These are phyloP conservation scores for Cebus imitator DNA, from an alignment of 2,113 vertebrate species.

Conservation along the genomic window DNA sequence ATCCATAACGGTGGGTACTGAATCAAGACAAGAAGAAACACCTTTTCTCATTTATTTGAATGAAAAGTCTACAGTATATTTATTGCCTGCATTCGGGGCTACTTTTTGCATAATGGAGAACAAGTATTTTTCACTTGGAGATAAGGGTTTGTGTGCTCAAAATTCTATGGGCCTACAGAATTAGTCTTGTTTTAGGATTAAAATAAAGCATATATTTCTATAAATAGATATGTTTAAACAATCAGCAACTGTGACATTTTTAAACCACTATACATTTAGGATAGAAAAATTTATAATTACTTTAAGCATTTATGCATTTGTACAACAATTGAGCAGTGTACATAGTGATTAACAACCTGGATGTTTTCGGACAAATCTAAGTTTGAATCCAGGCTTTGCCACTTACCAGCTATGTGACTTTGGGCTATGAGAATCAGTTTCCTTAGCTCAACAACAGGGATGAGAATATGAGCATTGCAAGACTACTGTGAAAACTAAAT, in stretches of 20 bases:
- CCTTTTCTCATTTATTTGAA: constrained; percentile 43
- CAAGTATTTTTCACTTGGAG: background rate
- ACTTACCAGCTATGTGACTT: background rate
- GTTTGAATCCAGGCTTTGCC: background rate
- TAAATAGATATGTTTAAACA: background rate
- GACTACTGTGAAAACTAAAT: background rate
- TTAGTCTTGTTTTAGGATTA: background rate
- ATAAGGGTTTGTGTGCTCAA: background rate
- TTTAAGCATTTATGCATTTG: background rate
- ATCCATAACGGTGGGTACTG: background rate
- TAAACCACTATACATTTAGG: background rate
- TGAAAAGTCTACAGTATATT: background rate
- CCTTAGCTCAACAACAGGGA: background rate
- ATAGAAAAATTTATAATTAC: background rate
- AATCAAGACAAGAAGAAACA: constrained; percentile 16
- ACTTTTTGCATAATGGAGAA: constrained; percentile 35
- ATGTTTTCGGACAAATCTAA: background rate
- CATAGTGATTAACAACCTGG: background rate
- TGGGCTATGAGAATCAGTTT: background rate
- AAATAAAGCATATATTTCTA: constrained; percentile 3
- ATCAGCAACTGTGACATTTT: background rate
- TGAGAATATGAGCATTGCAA: background rate
- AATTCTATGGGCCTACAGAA: background rate
- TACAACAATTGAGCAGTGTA: background rate
- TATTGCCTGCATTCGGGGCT: background rate